Percentiles rank a stretch among this genome's conserved stretches.
These are phyloP conservation scores for Phyllotis vaccarum DNA, from an alignment of 2,797 vertebrate species.

Conservation along the genomic window DNA sequence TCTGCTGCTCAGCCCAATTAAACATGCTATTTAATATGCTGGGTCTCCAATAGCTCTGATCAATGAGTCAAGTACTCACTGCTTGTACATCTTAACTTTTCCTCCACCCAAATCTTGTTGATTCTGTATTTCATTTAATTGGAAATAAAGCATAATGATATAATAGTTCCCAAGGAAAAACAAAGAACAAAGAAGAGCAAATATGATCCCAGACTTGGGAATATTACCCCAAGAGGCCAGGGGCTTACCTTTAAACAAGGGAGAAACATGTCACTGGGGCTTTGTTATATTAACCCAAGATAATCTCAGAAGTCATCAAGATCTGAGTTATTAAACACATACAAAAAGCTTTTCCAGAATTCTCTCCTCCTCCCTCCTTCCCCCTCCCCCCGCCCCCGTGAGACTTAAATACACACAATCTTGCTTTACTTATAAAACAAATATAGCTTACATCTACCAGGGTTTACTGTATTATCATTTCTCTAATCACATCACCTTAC, in stretches of 20 bases:
- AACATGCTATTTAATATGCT: neutral
- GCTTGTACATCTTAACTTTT: neutral
- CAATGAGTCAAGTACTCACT: conserved; percentile 15
- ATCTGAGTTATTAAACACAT: neutral
- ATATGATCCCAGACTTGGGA: conserved; percentile 12
- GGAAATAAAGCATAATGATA: neutral
- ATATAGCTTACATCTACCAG: neutral
- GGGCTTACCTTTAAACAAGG: neutral
- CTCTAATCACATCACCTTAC: neutral
- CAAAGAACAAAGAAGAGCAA: neutral
- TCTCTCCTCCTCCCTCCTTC: neutral
- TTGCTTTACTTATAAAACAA: neutral
- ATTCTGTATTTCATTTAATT: conserved; percentile 47
- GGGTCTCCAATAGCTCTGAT: conserved; percentile 24
- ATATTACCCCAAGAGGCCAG: conserved; percentile 6
- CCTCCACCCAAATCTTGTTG: conserved; percentile 32
- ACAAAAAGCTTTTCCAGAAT: neutral
- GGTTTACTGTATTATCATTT: neutral
- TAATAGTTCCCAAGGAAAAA: neutral
- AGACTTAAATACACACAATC: neutral
- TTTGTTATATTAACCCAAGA: conserved; percentile 18
- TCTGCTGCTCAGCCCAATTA: conserved; percentile 10
- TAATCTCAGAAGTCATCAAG: neutral
- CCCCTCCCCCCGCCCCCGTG: neutral
- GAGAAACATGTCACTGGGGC: neutral